A percentile compares a stretch with the other conserved stretches of the same genome.
phyloP scores from a whole-genome alignment of 2,113 vertebrate species.

The Scatophagus argus region DNA sequence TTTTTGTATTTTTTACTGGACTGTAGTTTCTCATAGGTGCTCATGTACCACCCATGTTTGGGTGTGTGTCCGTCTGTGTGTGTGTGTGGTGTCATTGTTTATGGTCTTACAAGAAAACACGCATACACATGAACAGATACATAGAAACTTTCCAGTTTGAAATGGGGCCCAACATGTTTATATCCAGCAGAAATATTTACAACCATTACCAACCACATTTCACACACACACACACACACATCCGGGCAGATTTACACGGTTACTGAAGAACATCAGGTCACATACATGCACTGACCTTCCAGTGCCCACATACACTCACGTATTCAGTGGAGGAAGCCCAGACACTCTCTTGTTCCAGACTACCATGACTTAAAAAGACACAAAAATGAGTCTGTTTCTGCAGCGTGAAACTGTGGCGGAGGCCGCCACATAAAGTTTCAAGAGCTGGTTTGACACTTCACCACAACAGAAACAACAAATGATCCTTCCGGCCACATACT shows the following conservation, averaged over 20 bases:
- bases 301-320: constrained; percentile 2
- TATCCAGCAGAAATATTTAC: constrained; percentile 73
- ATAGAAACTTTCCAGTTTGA: constrained; percentile 35
- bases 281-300: constrained; percentile 40
- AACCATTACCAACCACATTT: constrained; percentile 62
- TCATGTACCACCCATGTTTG: not conserved
- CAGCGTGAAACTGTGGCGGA: not conserved
- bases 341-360: not conserved
- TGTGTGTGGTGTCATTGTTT: constrained; percentile 27
- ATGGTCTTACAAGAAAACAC: constrained; percentile 26
- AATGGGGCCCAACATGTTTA: constrained; percentile 69
- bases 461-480: constrained; percentile 33
- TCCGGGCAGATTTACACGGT: constrained; percentile 42
- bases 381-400: constrained; percentile 31
- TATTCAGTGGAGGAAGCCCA: not conserved
- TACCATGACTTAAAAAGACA: constrained; percentile 39
- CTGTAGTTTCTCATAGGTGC: constrained; percentile 15
- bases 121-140: constrained; percentile 14
- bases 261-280: constrained; percentile 50
- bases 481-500: constrained; percentile 39
- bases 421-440: constrained; percentile 38
- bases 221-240: constrained; percentile 57
- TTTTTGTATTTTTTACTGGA: not conserved
- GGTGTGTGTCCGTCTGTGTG: not conserved
- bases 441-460: constrained; percentile 44